phyloP scores from a whole-genome alignment of 2,797 vertebrate genomes.

The Artibeus lituratus region DNA sequence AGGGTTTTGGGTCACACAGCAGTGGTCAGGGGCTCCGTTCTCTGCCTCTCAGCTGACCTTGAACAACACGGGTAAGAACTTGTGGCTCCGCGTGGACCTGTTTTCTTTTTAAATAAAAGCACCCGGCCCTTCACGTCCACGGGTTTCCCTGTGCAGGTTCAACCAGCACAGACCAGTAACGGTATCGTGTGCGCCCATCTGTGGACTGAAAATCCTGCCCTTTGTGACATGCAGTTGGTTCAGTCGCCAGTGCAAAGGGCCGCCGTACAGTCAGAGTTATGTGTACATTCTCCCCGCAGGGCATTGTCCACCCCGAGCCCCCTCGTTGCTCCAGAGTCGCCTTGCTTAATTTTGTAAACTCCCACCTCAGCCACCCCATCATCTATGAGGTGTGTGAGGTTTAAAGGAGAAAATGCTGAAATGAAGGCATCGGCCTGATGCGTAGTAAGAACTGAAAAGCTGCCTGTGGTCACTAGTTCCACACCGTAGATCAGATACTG shows the following conservation, averaged over 20 bases:
- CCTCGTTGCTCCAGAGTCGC: too few species aligned
- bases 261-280: not conserved
- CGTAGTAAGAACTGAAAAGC: not conserved
- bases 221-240: not conserved
- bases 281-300: not conserved
- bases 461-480: not conserved
- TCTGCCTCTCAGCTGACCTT: not conserved
- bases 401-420: not conserved
- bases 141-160: not conserved
- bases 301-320: too few species aligned
- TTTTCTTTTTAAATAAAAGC: not conserved
- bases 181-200: not conserved
- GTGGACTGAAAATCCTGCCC: too few species aligned
- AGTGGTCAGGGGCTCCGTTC: not conserved
- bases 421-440: not conserved
- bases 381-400: not conserved
- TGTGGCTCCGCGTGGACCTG: not conserved
- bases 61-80: not conserved
- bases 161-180: not conserved
- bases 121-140: too few species aligned
- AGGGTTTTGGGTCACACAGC: not conserved
- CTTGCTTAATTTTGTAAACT: not conserved
- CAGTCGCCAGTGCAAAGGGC: not conserved
- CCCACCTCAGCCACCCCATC: not conserved
- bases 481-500: not conserved